These are phyloP conservation scores for Oryctolagus cuniculus DNA, from an alignment of 2,113 vertebrate genomes.

Conservation along the genomic window mOryCun1.1 NC_091436.1:131250501-131251000, in stretches of 20 bases:
- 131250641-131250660: neutral
- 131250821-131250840: neutral
- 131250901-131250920: neutral
- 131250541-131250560: slow-evolving; percentile 31
- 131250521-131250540: slow-evolving; percentile 36
- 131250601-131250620: slow-evolving; percentile 39
- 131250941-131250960: neutral
- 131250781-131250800: neutral
- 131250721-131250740: neutral
- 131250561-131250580: neutral
- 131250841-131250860: neutral
- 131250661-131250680: neutral
- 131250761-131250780: neutral
- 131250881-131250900: neutral
- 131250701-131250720: neutral
- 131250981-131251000: neutral
- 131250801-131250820: neutral
- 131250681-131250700: neutral
- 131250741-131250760: neutral
- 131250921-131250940: neutral
- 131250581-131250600: neutral
- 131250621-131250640: neutral
- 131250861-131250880: neutral
- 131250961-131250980: neutral
- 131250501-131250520: slow-evolving; percentile 8